Percentiles rank a stretch among this genome's conserved stretches.
phyloP scores from a whole-genome alignment of 2,888 invertebrate genomes.

The Ditula angustiorana region DNA sequence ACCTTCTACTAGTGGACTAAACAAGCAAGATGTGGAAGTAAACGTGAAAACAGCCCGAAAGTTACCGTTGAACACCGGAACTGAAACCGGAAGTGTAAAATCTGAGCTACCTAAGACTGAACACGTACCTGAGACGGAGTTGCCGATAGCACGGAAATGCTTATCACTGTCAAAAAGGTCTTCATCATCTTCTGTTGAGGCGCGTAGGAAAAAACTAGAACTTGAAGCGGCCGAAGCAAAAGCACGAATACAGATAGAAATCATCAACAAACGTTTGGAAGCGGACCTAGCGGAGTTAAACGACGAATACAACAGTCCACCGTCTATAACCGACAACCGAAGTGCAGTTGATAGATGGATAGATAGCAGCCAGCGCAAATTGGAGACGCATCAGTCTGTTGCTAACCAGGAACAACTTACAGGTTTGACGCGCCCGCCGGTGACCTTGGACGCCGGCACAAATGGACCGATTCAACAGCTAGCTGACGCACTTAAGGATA shows the following conservation, averaged over 20 bases:
- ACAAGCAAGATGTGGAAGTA: not conserved
- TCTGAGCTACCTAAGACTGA: not conserved
- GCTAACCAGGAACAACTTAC: not conserved
- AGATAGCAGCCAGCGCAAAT: not conserved
- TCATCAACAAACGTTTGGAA: not conserved
- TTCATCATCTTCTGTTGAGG: not conserved
- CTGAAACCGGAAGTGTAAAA: not conserved
- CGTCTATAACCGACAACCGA: too few relatives aligned
- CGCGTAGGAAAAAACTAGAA: not conserved
- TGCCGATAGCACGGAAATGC: not conserved
- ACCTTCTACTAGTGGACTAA: not conserved
- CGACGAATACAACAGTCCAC: too few relatives aligned
- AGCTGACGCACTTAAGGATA: conserved; percentile 38
- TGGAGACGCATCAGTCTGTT: not conserved
- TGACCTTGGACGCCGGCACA: not conserved
- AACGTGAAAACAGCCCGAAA: too few relatives aligned
- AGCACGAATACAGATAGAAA: not conserved
- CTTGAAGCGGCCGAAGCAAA: conserved; percentile 1
- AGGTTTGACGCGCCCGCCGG: conserved; percentile 6
- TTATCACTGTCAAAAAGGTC: not conserved
- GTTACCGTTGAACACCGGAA: not conserved
- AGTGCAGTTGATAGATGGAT: conserved; percentile 6
- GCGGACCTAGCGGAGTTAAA: not conserved
- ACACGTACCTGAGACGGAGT: not conserved
- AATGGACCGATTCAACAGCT: conserved; percentile 31